phyloP scores from a whole-genome alignment of 1,140 invertebrate species.

The Scaptodrosophila lebanonensis region DNA sequence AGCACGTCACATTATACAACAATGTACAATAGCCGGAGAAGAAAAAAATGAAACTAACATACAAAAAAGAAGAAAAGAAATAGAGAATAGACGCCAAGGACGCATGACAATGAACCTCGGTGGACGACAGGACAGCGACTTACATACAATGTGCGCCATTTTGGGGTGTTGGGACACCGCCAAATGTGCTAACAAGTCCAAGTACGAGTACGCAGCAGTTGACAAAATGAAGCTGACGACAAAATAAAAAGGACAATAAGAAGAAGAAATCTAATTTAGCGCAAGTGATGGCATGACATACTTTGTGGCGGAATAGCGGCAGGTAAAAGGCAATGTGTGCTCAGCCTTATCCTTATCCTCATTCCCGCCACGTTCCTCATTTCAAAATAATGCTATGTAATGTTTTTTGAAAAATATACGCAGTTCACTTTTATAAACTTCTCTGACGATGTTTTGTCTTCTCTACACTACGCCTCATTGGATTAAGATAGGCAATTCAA shows the following conservation, averaged over 20 bases:
- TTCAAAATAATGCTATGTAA: conserved; percentile 16
- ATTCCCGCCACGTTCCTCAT: no score
- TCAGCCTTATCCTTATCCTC: no score
- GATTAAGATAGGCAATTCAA: no score
- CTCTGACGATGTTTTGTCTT: no score
- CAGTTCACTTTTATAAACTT: conserved; percentile 72
- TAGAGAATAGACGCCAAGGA: conserved; percentile 11
- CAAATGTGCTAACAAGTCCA: conserved; percentile 46
- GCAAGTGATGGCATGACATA: conserved; percentile 44
- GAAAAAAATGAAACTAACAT: no score
- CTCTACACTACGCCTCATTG: no score
- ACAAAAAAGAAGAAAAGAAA: no score
- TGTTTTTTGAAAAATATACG: conserved; percentile 62
- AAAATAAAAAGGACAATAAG: conserved; percentile 44
- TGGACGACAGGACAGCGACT: conserved; percentile 10
- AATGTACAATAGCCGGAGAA: no score
- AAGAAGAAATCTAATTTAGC: conserved; percentile 67
- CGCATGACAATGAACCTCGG: conserved; percentile 47
- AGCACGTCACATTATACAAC: conserved; percentile 44
- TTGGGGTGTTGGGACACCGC: conserved; percentile 16
- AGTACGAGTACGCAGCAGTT: no score
- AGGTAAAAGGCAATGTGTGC: conserved; percentile 5
- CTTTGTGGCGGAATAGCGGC: conserved; percentile 15
- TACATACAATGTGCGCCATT: conserved; percentile 21
- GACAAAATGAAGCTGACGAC: conserved; percentile 72